Base-by-base conservation (phyloP, 2,797 vertebrate genomes). In the Xiphophorus birchmanni region DNA sequence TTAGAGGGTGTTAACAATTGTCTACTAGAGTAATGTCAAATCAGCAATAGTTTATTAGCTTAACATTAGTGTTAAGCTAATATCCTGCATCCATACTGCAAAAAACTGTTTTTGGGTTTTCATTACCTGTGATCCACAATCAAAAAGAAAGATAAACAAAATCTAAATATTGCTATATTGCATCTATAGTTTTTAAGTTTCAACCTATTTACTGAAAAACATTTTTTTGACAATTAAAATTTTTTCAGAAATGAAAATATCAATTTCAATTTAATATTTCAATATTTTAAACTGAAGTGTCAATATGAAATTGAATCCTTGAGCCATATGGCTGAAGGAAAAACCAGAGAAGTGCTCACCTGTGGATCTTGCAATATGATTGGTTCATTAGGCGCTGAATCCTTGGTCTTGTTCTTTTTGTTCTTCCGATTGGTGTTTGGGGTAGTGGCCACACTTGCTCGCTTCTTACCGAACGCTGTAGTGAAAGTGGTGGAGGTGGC, bases 331-430 rank as follows among this genome's bases (percentile, higher is more conserved):
- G 40, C 40, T 71, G 40, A 44, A 13, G 67, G 26, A 71, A 45
- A 15, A 17, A 6, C 17, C 5, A 69, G 65, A 11, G 40, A 0
- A 0, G 21, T 10, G 17, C 82, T 86, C 60, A 94, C 95, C 92
- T 99, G 97, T 65, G 97, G 96, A 94, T 99, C 98, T 83, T 98
- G 97, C 88, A 98, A 95, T 93, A 99, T 98, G 92, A 99, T 98
- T 83, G 98, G 97, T 93, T 98, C 96, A 47, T 96, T 97, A 73
- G 97, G 96, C 82, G 97, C 91, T 2, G 91, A 96, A 89, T 99
- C 98, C 96, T 99, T 99, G 18, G 97, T 98, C 96, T 99, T 99
- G 85, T 99, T 99, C 95, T 99, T 99, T 96, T 99, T 99, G 93
- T 97, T 99, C 95, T 99, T 99, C 82, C 97, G 96, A 60, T 97